Evolutionary conservation across 2,888 invertebrate species (phyloP), one percentile per base, ranked within the genome.

Genomic region (Andrena hattorfiana): DNA sequence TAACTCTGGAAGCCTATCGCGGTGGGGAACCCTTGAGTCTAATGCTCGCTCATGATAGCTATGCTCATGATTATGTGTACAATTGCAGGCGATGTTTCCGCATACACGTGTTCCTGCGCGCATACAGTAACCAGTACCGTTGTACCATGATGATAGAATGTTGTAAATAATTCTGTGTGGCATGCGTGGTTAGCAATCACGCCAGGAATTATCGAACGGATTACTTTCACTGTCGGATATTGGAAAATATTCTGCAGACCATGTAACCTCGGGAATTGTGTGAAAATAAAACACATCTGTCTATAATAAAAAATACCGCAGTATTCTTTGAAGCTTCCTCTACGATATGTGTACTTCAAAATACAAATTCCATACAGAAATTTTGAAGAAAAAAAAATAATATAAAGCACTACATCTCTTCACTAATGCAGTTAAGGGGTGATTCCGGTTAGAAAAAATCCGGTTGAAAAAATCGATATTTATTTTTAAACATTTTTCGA

Each of bases 1-100:
- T 81, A 75, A 81, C 69, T 51, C 64, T 69, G 72, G 72, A 72
- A 76, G 72, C 83, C 76, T 69, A 83, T 76, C 81, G 54, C 64
- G 63, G 60, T 51, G 42, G 20, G 28, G 54, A 74, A 64, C 42
- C 66, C 64, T 64, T 32, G 23, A 66, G 20, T 69, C 20, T 66
- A 83, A 69, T 69, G 69, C 68, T n/a, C 51, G n/a, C 64, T 68
- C 64, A 28, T 32, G 75, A 72, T 83, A 76, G 75, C 72, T 68
- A 59, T 59, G 59, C 67, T 69, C 63, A 48, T 60, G 81, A 81
- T 83, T 69, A 76, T 69, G 59, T 67, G 63, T 68, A 74, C 32
- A 26, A 20, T 26, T 23, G 28, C 54, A 60, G 56, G 30, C 63
- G n/a, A 28, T 13, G 48, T 73, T 66, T 63, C 74, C 66, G 49